Conservation (phyloP, 1,140 invertebrate species). For the Atopsyche davidsoni region DNA sequence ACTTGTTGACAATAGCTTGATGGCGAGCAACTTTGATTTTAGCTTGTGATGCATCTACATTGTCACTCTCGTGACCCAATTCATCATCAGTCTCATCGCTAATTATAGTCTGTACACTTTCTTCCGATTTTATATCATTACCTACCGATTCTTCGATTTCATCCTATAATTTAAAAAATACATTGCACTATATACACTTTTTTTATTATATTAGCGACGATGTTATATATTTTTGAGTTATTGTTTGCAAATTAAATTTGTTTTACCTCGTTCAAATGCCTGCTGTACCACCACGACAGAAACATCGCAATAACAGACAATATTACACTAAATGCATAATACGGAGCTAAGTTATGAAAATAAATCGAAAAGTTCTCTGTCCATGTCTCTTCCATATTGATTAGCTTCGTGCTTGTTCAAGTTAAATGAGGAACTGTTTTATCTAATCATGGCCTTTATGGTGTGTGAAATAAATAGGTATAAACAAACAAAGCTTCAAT, state of each 20-base stretch:
- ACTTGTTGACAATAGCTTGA: slow-evolving; percentile 22
- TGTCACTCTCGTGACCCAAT: not conserved
- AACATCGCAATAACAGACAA: slow-evolving; percentile 16
- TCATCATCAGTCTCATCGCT: slow-evolving; percentile 1
- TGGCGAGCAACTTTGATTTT: slow-evolving; percentile 21
- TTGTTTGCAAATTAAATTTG: not conserved
- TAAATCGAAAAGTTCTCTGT: slow-evolving; percentile 11
- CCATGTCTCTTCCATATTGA: slow-evolving; percentile 14
- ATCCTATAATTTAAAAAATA: not conserved
- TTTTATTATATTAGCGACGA: not conserved
- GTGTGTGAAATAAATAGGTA: no score
- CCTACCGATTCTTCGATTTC: not conserved
- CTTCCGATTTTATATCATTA: no score
- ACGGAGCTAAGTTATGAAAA: slow-evolving; percentile 14
- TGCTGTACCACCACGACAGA: slow-evolving; percentile 14
- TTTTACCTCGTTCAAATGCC: slow-evolving; percentile 12
- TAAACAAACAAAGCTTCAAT: no score
- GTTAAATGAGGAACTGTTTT: no score
- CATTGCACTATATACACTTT: not conserved
- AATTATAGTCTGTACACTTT: not conserved
- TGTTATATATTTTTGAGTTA: not conserved
- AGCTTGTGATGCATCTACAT: slow-evolving; percentile 17
- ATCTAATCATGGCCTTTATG: no score
- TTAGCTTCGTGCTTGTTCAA: no score
- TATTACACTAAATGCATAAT: slow-evolving; percentile 13